Evolutionary conservation across 37 sponge, comb jelly and placozoan genomes (phyloP), one percentile per base, ranked within the genome.

Genomic region (Diacarnus erythraeanus): DNA sequence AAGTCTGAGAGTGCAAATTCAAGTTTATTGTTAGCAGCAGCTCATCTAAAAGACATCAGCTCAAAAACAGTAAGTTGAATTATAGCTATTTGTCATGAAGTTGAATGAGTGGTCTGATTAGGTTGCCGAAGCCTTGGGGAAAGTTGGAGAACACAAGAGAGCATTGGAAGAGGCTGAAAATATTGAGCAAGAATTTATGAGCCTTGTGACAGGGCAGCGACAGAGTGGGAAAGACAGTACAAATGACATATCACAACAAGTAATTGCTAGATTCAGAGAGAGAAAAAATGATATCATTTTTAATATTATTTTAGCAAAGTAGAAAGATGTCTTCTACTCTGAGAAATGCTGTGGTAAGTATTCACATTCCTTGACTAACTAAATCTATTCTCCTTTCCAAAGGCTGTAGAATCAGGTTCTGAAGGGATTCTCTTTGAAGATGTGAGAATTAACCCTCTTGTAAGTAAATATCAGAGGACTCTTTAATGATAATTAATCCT

Each of bases 201-300:
- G 79, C 3, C 83, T 90, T 31, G 85, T 90, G 83, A 90, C 91
- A n/a, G 91, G 91, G 39, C 82, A 85, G 57, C 73, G 29, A 36
- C 59, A 38, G 63, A 25, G 47, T 42, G 51, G 47, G 15, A 12
- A 9, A 54, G 70, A 69, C 26, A 56, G 22, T 70, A 12, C 31
- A 42, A 9, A 5, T 35, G 9, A 23, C 29, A n/a, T 8, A 64
- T 8, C 8, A 29, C 64, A 64, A 8, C 8, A 17, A 26, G 64
- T 64, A 64, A 64, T 34, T 1, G 42, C 22, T 4, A 36, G 58
- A 77, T 33, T 42, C n/a, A 38, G 79, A 34, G 67, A 38, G 54
- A 33, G 43, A 17, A 41, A 26, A 63, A 77, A 22, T 66, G 54
- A 21, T 33, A 6, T 34, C 2, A 33, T 5, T 34, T 27, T 35